Evolutionary conservation across 1,140 invertebrate genomes (phyloP), one percentile per base, ranked within the genome.

Genomic region (Drosophila nebulosa): DNA sequence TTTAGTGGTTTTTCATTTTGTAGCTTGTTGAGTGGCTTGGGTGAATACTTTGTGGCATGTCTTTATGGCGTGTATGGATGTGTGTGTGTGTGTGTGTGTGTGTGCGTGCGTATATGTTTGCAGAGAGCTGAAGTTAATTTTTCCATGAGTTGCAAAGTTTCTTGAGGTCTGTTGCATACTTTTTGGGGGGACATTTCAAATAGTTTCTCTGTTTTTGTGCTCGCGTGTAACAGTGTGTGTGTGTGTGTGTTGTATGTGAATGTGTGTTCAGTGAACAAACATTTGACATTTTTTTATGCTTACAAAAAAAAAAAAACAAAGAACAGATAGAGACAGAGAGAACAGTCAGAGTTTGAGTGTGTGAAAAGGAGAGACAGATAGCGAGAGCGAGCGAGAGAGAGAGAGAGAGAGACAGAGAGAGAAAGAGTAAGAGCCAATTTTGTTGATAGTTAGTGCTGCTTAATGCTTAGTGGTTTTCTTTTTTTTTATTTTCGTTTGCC

Each of bases 211-310:
- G 26, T 51, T 21, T 18, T 42, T 24, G 63, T 27, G 21, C 30
- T 35, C 46, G 24, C 32, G 42, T 53, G 26, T 51, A n/a, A n/a
- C n/a, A n/a, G 39, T 53, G 52, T 46, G 36, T 50, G 27, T 36
- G 39, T 52, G 35, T 35, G 59, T 57, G 60, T 74, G 60, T 67
- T 56, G 64, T 69, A 58, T 51, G 39, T 51, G 59, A 75, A 78
- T 70, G 83, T 88, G 81, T 86, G 83, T 86, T 86, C 81, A 86
- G 83, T 86, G 81, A 86, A 86, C 81, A 86, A 86, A 81, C 70
- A 78, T 88, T 85, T 85, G 65, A 85, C 72, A 76, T 83, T 84
- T 52, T 68, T 68, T 78, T 81, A 26, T 59, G 39, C 39, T 46
- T 46, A 16, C 10, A 46, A 39, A 30, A 56, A 46, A 46, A n/a